phyloP scores from a whole-genome alignment of 2,888 invertebrate genomes.

The Monochamus alternatus region DNA sequence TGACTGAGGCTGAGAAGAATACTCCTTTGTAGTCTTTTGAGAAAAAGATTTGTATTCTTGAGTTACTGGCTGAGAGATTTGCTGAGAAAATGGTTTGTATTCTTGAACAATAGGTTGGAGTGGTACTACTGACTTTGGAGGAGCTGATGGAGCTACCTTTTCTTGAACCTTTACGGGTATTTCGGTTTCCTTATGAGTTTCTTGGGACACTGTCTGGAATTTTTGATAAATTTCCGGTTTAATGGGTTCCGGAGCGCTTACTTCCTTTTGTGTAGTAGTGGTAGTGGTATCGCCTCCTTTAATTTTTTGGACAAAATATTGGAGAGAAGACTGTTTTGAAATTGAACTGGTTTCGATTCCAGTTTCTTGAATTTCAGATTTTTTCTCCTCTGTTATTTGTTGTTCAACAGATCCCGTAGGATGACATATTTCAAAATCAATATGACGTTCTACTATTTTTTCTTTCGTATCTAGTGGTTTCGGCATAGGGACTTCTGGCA shows the following conservation, averaged over 20 bases:
- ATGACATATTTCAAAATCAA: constrained; percentile 59
- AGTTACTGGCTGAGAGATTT: constrained; percentile 42
- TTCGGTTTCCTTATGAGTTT: constrained; percentile 60
- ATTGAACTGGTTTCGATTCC: constrained; percentile 76
- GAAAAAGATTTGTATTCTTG: constrained; percentile 57
- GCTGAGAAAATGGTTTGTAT: constrained; percentile 45
- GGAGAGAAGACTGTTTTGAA: constrained; percentile 78
- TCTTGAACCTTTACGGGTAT: constrained; percentile 58
- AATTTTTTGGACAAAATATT: constrained; percentile 79
- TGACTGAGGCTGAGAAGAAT: constrained; percentile 37
- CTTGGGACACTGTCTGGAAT: constrained; percentile 64
- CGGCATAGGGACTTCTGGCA: constrained; percentile 63
- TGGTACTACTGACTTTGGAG: constrained; percentile 50
- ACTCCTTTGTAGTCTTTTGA: constrained; percentile 44
- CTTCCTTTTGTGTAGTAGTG: constrained; percentile 69
- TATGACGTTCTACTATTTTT: constrained; percentile 57
- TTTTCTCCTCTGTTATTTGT: constrained; percentile 56
- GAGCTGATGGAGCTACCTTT: constrained; percentile 61
- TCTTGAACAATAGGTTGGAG: constrained; percentile 38
- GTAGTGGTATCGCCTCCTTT: constrained; percentile 71
- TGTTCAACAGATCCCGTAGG: constrained; percentile 45
- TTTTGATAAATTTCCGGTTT: constrained; percentile 69
- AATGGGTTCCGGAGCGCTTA: constrained; percentile 63
- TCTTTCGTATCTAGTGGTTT: constrained; percentile 56
- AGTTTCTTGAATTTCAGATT: constrained; percentile 58